Base-by-base conservation (phyloP, 2,888 invertebrate species). In the Arrhopalites spinosus region DNA sequence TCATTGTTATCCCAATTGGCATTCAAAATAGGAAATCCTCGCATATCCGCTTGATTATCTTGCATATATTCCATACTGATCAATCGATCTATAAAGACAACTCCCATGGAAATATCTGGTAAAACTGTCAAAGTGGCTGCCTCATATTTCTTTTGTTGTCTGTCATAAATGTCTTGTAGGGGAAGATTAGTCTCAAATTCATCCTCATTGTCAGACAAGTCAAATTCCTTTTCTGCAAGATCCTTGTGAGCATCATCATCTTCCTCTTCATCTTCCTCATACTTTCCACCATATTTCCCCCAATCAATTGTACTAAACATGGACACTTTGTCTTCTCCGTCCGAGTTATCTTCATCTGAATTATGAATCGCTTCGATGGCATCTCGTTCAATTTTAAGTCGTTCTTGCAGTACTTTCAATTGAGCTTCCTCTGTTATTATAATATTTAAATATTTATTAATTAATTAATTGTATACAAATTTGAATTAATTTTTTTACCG, bases 21-120 rank as follows among this genome's bases (percentile, higher is more conserved):
- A 50, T 75, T 75, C 1, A 75, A 25, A 47, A 70, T 50, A 23
- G 76, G 76, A 45, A 81, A 77, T 17, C 81, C 82, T 53, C 82
- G 59, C 81, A 82, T 81, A 66, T 79, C 81, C 17, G 81, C 81
- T 59, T 81, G 81, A 25, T 78, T 76, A 30, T 78, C 73, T 76
- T 82, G 82, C 61, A 79, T 78, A 27, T 79, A 74, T 29, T 79
- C 78, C 79, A 81, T 80, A 53, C 81, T 81, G 30, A 81, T 78
- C n/a, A 81, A 76, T 27, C 82, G 56, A 23, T 81, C 81, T 56
- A 82, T 70, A 27, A 78, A 78, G 47, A 80, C 77, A 5, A 79
- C 74, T 2, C 80, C 78, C 50, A 79, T 78, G 25, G 78, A 78
- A 8, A 82, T 79, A 64, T 82, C 81, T 1, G 82, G 82, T 17